Evolutionary conservation across 2,113 vertebrate genomes (phyloP).

Genomic region (Nettapus auritus): DNA sequence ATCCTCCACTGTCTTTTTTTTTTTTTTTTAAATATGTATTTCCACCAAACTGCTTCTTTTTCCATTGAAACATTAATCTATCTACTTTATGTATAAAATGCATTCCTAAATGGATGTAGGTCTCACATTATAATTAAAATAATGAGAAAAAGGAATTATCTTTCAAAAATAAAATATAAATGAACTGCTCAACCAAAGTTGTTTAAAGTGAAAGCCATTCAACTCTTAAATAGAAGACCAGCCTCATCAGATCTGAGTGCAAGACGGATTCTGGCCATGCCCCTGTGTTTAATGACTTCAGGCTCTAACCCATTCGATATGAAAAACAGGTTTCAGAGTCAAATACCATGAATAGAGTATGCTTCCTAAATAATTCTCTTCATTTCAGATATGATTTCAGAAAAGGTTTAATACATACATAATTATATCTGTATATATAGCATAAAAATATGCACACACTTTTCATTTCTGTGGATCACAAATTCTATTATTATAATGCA

Average conservation of each 20-base stretch:
- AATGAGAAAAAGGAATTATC: neutral
- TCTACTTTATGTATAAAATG: neutral
- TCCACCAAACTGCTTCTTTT: neutral
- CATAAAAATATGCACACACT: neutral
- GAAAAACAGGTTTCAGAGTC: neutral
- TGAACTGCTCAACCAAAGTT: neutral
- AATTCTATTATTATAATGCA: neutral
- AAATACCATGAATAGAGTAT: neutral
- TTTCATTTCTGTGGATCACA: neutral
- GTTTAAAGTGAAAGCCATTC: constrained; percentile 8
- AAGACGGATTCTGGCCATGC: neutral
- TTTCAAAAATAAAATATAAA: neutral
- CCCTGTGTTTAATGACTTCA: neutral
- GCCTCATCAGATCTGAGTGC: neutral
- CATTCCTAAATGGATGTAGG: neutral
- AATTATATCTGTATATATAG: neutral
- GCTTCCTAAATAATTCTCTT: neutral
- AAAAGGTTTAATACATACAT: neutral
- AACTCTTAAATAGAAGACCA: neutral
- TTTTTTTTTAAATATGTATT: neutral
- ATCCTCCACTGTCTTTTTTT: neutral
- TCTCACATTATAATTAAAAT: neutral
- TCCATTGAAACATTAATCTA: neutral
- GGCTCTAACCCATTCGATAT: neutral
- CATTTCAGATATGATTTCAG: neutral